Evolutionary conservation across 2,888 invertebrate species (phyloP).

Genomic region (Lasioglossum calceatum): DNA sequence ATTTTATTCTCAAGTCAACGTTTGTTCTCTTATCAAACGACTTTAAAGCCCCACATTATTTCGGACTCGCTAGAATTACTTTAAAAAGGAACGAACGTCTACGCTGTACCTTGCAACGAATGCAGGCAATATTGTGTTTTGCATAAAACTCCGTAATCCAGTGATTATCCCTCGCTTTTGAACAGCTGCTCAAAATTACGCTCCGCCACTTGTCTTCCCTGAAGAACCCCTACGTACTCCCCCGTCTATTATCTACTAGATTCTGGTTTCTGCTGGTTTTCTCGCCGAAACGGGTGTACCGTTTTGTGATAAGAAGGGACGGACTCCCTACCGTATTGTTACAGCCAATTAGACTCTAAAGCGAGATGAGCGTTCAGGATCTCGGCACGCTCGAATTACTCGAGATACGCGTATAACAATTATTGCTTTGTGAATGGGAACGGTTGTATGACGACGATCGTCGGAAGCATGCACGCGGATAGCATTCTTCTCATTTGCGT

Average conservation of each 20-base stretch:
- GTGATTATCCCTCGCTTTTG: not conserved
- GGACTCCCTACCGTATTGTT: not conserved
- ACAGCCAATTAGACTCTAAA: conserved; percentile 16
- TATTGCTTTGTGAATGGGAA: conserved; percentile 23
- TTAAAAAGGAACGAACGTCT: too few species aligned
- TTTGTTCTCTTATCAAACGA: too few species aligned
- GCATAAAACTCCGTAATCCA: not conserved
- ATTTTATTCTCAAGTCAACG: too few species aligned
- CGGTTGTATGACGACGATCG: conserved; percentile 19
- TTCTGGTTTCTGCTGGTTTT: not conserved
- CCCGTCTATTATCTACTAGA: not conserved
- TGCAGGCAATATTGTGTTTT: too few species aligned
- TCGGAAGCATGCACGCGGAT: conserved; percentile 37
- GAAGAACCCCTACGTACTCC: not conserved
- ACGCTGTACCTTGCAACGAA: too few species aligned
- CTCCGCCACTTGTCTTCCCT: not conserved
- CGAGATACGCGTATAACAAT: conserved; percentile 33
- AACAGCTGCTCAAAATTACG: not conserved
- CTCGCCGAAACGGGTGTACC: not conserved
- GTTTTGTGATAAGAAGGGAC: not conserved
- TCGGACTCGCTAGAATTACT: too few species aligned
- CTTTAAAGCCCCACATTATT: too few species aligned
- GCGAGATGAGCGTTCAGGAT: conserved; percentile 25
- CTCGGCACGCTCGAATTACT: conserved; percentile 7
- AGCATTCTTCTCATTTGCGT: conserved; percentile 45